Evolutionary conservation across 2,113 vertebrate genomes (phyloP).

Genomic region (Amblyornis subalaris): DNA sequence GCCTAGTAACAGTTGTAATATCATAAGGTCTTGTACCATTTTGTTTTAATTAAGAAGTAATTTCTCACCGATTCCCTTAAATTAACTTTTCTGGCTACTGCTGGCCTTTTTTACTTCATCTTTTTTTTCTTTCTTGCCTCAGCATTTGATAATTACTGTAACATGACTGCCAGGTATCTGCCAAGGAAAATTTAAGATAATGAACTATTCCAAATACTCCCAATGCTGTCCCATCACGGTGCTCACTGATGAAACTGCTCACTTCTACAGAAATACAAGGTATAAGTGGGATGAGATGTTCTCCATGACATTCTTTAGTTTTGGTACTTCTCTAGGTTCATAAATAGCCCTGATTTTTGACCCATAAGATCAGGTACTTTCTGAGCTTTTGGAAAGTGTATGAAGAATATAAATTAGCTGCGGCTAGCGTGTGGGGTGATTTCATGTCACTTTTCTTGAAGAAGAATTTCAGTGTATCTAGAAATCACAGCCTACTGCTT

Average conservation of each 20-base stretch:
- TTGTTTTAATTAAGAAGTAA: neutral
- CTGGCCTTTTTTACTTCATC: neutral
- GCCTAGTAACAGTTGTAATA: neutral
- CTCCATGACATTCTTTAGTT: neutral
- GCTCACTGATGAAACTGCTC: neutral
- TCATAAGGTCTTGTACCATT: neutral
- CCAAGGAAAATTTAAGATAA: neutral
- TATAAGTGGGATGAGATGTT: neutral
- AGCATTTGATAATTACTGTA: neutral
- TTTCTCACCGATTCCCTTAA: neutral
- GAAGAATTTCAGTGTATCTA: neutral
- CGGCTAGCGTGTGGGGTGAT: fast-evolving
- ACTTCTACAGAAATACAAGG: neutral
- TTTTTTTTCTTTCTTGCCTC: neutral
- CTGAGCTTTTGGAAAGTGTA: neutral
- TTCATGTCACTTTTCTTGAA: neutral
- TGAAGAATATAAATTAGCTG: neutral
- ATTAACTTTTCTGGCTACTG: neutral
- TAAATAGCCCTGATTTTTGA: neutral
- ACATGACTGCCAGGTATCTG: neutral
- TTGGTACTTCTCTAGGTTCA: neutral
- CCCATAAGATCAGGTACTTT: neutral
- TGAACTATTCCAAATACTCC: neutral
- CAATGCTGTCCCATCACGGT: neutral
- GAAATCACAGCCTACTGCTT: neutral